These are phyloP conservation scores for Chrysogorgia sp. DNA, from an alignment of 92 coral and sea anemone species.

Conservation along the genomic window DNA sequence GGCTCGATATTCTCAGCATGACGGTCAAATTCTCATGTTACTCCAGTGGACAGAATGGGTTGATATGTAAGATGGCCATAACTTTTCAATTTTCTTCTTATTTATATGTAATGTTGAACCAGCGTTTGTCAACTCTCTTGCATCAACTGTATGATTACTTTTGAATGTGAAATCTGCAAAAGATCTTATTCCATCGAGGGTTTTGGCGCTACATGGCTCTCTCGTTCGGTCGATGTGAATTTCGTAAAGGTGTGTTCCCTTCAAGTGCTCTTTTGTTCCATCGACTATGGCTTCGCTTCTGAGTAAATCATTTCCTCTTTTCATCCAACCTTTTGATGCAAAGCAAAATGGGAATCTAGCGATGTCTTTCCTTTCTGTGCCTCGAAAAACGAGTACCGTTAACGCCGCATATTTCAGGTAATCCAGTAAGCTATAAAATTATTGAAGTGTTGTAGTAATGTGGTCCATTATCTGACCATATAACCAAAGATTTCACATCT, in stretches of 20 bases:
- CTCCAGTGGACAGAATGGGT: constrained; percentile 47
- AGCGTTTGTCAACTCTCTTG: constrained; percentile 30
- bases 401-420: constrained; percentile 22
- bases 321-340: constrained; percentile 11
- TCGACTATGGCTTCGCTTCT: constrained; percentile 32
- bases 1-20: constrained; percentile 5
- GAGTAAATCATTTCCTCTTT: constrained; percentile 32
- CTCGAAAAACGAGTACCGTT: constrained; percentile 45
- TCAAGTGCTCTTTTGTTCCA: constrained; percentile 47
- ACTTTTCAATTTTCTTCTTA: background rate
- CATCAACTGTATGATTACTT: background rate
- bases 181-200: constrained; percentile 20
- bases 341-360: too few relatives aligned
- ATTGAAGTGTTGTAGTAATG: constrained; percentile 51
- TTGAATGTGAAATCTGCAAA: background rate
- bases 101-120: background rate
- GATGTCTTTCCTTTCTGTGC: constrained; percentile 55
- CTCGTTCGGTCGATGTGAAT: constrained; percentile 24
- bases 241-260: constrained; percentile 46
- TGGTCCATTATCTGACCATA: constrained; percentile 58
- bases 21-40: constrained; percentile 32
- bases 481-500: constrained; percentile 15
- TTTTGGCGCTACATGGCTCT: constrained; percentile 33
- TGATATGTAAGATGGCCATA: constrained; percentile 37
- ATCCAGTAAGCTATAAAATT: constrained; percentile 39